Base-by-base conservation (phyloP, 2,113 vertebrate species). In the Regulus satrapa region DNA sequence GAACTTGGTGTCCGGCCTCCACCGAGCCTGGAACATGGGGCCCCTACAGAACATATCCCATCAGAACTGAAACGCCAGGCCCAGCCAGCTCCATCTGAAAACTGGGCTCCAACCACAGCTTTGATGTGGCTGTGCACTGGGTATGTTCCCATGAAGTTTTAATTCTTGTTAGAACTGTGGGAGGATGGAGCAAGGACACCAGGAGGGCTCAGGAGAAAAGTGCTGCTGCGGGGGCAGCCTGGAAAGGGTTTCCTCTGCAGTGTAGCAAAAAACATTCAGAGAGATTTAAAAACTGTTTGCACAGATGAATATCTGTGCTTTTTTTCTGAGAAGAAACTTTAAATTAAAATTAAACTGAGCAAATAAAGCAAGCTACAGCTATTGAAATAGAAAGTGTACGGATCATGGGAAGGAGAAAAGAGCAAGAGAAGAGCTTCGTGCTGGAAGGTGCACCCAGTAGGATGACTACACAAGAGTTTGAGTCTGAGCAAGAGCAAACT, bases 91-190 rank as follows among this genome's bases (percentile, higher is more conserved):
- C n/a, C 3, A 2, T 10, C 56, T 43, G 75, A 76, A 82, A 95
- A 63, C 83, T 10, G 76, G 51, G n/a, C 64, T 88, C 13, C 5
- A 6, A 68, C 61, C 89, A 51, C 89, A 73, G 77, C 89, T 89
- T 95, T 96, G 75, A 85, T 83, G 92, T 96, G 92, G 79, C 12
- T 62, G 46, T 14, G 55, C n/a, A 46, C 40, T 43, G 74, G 26
- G 71, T 2, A 34, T 0, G 14, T 54, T 79, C 91, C 82, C 92
- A 74, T 23, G 43, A 55, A 85, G 61, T 51, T 84, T n/a, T 84
- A 63, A 51, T 89, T 81, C 56, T 12, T 34, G 31, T 24, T 46
- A 59, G 66, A 79, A 26, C 55, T 43, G 29, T 0, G 4, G 41
- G 88, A 82, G 54, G 58, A 43, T 16, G 54, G 78, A 12, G 21